Evolutionary conservation across 2,113 vertebrate genomes (phyloP).

Genomic region (Nannospalax galili): DNA sequence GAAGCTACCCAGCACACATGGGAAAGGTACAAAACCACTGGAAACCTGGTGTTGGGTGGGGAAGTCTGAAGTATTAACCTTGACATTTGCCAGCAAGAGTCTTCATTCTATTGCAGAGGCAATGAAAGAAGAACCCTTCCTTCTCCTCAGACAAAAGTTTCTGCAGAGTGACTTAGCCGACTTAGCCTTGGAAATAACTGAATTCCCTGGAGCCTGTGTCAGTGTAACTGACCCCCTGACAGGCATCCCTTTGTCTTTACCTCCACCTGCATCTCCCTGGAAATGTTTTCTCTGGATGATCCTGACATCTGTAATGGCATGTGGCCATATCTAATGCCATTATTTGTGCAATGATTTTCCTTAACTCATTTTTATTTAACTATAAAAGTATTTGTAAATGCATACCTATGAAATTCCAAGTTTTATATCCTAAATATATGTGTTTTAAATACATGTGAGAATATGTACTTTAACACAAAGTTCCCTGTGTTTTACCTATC

Average conservation of each 20-base stretch:
- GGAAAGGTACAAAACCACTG: neutral
- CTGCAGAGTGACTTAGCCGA: neutral
- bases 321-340: neutral
- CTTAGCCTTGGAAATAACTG: neutral
- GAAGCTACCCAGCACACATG: too few species aligned
- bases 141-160: neutral
- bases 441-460: neutral
- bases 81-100: neutral
- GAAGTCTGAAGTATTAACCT: too few species aligned
- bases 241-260: too few species aligned
- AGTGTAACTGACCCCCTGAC: neutral
- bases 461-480: neutral
- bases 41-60: neutral
- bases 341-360: neutral
- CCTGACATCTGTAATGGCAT: neutral
- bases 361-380: slow-evolving; percentile 41
- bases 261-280: neutral
- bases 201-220: neutral
- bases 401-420: neutral
- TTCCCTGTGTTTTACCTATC: neutral
- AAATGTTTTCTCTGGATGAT: neutral
- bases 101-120: neutral
- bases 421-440: slow-evolving; percentile 29
- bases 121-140: neutral
- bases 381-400: neutral